These are phyloP conservation scores for Platerodrilus igneus DNA, from an alignment of 2,888 invertebrate species.

Conservation along the genomic window DNA sequence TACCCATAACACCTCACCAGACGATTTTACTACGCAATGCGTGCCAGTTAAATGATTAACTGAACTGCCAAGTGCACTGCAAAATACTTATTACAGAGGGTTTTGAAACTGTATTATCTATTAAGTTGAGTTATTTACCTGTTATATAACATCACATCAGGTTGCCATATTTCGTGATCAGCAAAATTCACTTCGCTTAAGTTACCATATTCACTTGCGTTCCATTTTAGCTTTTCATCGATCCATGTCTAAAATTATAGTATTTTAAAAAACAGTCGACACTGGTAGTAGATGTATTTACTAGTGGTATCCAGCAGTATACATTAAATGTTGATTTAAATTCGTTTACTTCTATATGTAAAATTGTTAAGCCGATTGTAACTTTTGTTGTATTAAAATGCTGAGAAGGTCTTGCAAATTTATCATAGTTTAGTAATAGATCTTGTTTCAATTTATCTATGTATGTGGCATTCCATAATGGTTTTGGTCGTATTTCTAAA, in stretches of 20 bases:
- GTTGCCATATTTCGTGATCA: conserved; percentile 73
- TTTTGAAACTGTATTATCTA: no score
- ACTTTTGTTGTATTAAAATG: conserved; percentile 53
- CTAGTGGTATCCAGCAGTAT: conserved; percentile 60
- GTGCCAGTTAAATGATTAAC: conserved; percentile 59
- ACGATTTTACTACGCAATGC: conserved; percentile 49
- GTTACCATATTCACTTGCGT: conserved; percentile 60
- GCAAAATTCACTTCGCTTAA: conserved; percentile 58
- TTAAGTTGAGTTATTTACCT: no score
- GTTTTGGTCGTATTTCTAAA: conserved; percentile 43
- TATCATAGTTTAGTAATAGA: conserved; percentile 55
- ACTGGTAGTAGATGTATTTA: conserved; percentile 40
- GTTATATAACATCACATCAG: conserved; percentile 69
- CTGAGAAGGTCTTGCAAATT: conserved; percentile 53
- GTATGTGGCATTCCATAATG: conserved; percentile 54
- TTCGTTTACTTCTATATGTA: conserved; percentile 65
- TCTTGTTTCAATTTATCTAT: conserved; percentile 54
- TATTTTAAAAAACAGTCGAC: conserved; percentile 2
- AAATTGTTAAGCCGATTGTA: conserved; percentile 53
- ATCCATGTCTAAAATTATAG: conserved; percentile 60
- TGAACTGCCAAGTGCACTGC: conserved; percentile 56
- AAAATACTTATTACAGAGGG: no score
- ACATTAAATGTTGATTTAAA: conserved; percentile 56
- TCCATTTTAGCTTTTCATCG: conserved; percentile 72
- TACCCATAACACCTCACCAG: conserved; percentile 60